Evolutionary conservation across 2,797 vertebrate species (phyloP), one percentile per base, ranked within the genome.

Genomic region (Catharus ustulatus): DNA sequence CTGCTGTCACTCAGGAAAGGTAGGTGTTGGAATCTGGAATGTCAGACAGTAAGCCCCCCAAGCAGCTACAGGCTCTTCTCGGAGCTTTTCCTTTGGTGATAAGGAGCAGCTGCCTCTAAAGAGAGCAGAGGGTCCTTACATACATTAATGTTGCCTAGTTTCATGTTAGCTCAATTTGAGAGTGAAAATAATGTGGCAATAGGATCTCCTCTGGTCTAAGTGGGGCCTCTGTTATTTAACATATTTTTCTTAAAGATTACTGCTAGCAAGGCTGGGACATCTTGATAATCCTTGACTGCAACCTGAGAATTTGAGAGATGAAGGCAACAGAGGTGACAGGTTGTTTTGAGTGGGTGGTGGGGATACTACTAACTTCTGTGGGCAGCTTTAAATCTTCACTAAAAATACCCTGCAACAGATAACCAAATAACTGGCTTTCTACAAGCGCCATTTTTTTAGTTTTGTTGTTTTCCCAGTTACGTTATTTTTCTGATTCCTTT

Each of bases 311-410:
- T 12, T 69, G 55, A 36, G 19, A 61, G 32, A 40, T 29, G 27
- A 62, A 16, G 26, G 30, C 72, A 77, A 16, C 2, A 6, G 63
- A 61, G 32, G 27, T 42, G 51, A 43, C 0, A 0, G 14, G 30
- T 6, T 68, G 40, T 38, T 89, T 79, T 12, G 6, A 22, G 55
- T 49, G 40, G 42, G 24, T 61, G 24, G 21, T 36, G n/a, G 34
- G 54, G n/a, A 57, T 30, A 30, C 17, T 21, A 19, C 12, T 23
- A 58, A 58, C 22, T 71, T 42, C 73, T 38, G 16, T 6, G 15
- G 62, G 75, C 78, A 87, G 52, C 9, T 84, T 63, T 66, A 48
- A 87, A 40, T n/a, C 34, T 77, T 79, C 43, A 42, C 26, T n/a
- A 76, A 34, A 79, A 82, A 89, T 43, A 45, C 34, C 40, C 38